Evolutionary conservation across 2,797 vertebrate species (phyloP).

Genomic region (Orestias chungarensis): DNA sequence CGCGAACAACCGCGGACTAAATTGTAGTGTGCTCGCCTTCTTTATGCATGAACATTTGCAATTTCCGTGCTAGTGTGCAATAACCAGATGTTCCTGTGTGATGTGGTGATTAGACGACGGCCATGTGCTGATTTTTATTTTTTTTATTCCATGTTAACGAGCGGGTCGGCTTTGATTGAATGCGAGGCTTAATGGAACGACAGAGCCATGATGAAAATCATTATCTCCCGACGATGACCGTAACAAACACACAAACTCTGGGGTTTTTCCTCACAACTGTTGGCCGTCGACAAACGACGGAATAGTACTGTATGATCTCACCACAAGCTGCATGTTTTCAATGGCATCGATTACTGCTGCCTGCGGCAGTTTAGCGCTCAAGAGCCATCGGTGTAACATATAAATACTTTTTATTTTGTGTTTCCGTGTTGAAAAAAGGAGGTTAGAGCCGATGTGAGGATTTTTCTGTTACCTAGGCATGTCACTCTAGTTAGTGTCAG

Average conservation of each 20-base stretch:
- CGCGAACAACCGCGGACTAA: slow-evolving; percentile 58
- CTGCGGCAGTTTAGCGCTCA: slow-evolving; percentile 63
- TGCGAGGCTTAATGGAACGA: slow-evolving; percentile 60
- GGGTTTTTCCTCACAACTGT: slow-evolving; percentile 57
- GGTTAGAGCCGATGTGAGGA: slow-evolving; percentile 59
- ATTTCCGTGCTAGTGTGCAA: slow-evolving; percentile 80
- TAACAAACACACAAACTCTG: slow-evolving; percentile 58
- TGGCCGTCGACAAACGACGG: slow-evolving; percentile 54
- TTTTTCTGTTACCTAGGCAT: slow-evolving; percentile 77
- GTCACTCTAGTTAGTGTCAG: slow-evolving; percentile 69
- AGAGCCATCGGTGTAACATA: slow-evolving; percentile 69
- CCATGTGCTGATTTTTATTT: slow-evolving; percentile 34
- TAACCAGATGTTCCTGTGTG: slow-evolving; percentile 66
- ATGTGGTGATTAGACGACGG: slow-evolving; percentile 47
- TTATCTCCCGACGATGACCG: slow-evolving; percentile 46
- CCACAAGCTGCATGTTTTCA: slow-evolving; percentile 77
- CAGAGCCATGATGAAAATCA: slow-evolving; percentile 63
- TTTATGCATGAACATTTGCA: slow-evolving; percentile 77
- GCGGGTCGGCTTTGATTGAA: slow-evolving; percentile 44
- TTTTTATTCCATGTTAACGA: slow-evolving; percentile 44
- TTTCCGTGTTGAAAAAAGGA: slow-evolving; percentile 61
- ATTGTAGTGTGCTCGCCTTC: slow-evolving; percentile 62
- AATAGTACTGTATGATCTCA: slow-evolving; percentile 74
- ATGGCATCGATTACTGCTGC: slow-evolving; percentile 69
- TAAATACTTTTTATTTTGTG: slow-evolving; percentile 59